Percentiles rank a stretch among this genome's conserved stretches.
Evolutionary conservation across 2,888 invertebrate genomes (phyloP).

Genomic region (Drosophila borborema): DNA sequence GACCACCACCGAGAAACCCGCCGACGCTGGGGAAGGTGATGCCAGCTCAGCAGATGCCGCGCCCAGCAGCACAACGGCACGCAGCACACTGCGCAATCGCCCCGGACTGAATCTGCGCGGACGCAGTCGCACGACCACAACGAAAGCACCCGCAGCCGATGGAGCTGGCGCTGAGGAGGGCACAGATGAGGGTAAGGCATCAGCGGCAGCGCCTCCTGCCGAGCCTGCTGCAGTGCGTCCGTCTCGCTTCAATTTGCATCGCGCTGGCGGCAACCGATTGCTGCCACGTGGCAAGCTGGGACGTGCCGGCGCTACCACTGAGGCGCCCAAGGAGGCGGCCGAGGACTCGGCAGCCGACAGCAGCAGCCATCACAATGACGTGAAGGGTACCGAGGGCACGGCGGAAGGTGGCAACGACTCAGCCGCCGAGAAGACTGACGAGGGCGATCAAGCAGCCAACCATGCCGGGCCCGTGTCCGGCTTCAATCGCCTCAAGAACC

Average conservation of each 20-base stretch:
- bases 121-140: constrained; percentile 81
- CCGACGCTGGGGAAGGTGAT: constrained; percentile 52
- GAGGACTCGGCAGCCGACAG: constrained; percentile 81
- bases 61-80: constrained; percentile 81
- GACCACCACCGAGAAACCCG: constrained; percentile 73
- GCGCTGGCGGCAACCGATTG: constrained; percentile 81
- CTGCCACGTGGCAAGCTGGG: constrained; percentile 81
- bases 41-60: constrained; percentile 62
- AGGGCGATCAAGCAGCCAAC: constrained; percentile 53
- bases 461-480: constrained; percentile 70
- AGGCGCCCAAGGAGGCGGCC: constrained; percentile 70
- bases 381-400: constrained; percentile 65
- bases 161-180: constrained; percentile 48
- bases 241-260: constrained; percentile 83
- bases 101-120: constrained; percentile 83
- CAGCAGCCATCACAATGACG: constrained; percentile 80
- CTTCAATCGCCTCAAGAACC: constrained; percentile 83
- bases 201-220: constrained; percentile 40
- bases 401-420: constrained; percentile 44
- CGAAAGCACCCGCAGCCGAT: constrained; percentile 75
- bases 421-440: constrained; percentile 57
- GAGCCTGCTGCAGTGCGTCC: constrained; percentile 66
- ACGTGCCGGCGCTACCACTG: constrained; percentile 69
- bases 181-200: constrained; percentile 66
- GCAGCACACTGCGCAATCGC: constrained; percentile 79